phyloP scores from a whole-genome alignment of 2,797 vertebrate genomes.

The Melanotaenia boesemani region DNA sequence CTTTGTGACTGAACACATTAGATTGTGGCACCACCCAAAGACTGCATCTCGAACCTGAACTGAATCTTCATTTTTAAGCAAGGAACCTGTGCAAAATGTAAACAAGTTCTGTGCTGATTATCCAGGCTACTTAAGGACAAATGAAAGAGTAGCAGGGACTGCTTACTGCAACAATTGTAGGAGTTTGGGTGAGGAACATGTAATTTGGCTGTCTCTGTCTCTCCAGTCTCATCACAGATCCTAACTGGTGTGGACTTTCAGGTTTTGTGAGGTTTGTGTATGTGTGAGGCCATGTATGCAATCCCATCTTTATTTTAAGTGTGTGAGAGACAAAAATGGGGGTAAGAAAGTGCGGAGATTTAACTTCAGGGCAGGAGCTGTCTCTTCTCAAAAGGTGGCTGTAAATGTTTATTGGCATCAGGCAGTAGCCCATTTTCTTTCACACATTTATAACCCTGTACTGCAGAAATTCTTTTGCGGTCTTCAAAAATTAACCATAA shows the following conservation, averaged over 20 bases:
- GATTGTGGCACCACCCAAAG: background rate
- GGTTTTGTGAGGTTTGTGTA: constrained; percentile 54
- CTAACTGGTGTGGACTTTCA: constrained; percentile 57
- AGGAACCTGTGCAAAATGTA: constrained; percentile 10
- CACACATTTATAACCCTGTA: constrained; percentile 8
- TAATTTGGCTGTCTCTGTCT: constrained; percentile 69
- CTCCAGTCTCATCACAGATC: constrained; percentile 59
- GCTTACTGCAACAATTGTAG: constrained; percentile 52
- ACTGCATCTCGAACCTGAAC: background rate
- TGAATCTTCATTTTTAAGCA: background rate
- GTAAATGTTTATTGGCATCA: constrained; percentile 43
- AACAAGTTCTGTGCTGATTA: constrained; percentile 22
- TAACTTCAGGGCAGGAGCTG: constrained; percentile 65
- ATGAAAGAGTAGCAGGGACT: constrained; percentile 50
- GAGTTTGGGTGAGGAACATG: constrained; percentile 50
- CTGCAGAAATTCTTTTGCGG: constrained; percentile 12
- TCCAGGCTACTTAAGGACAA: constrained; percentile 29
- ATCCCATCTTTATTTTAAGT: constrained; percentile 35
- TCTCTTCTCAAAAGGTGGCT: constrained; percentile 52
- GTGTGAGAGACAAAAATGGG: constrained; percentile 31
- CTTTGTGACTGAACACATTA: constrained; percentile 10
- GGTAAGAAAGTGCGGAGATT: constrained; percentile 38
- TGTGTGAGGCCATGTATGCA: constrained; percentile 51
- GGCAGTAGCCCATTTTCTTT: background rate
- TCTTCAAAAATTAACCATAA: constrained; percentile 6